These are phyloP conservation scores for Aspidapion aeneum DNA, from an alignment of 2,888 invertebrate genomes.

Conservation along the genomic window DNA sequence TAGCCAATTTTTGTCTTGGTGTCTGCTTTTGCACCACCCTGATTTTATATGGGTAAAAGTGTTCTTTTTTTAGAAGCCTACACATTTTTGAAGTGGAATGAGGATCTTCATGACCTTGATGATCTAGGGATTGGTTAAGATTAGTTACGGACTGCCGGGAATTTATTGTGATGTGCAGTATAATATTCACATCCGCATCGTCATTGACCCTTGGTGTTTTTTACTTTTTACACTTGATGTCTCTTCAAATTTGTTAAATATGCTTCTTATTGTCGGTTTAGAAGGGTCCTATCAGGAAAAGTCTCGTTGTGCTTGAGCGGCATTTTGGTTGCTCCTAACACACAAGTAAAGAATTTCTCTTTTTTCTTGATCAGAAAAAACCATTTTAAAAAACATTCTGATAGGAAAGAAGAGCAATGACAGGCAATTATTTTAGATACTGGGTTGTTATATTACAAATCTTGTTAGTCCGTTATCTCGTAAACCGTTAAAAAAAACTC, in stretches of 20 bases:
- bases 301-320: not conserved
- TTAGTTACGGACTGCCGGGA: not conserved
- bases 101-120: not conserved
- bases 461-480: not conserved
- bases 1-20: no score
- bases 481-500: not conserved
- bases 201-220: not conserved
- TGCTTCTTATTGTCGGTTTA: not conserved
- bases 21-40: not conserved
- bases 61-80: not conserved
- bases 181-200: not conserved
- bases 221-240: not conserved
- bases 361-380: not conserved
- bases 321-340: not conserved
- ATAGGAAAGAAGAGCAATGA: not conserved
- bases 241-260: not conserved
- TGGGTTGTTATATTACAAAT: not conserved
- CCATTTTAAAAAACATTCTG: not conserved
- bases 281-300: no score
- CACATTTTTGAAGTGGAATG: not conserved
- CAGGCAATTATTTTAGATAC: not conserved
- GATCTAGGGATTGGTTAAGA: not conserved
- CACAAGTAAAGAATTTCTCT: not conserved
- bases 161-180: not conserved
- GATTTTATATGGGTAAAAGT: not conserved